These are phyloP conservation scores for Rhimphoctona megacephalus DNA, from an alignment of 2,888 invertebrate species.

Conservation along the genomic window DNA sequence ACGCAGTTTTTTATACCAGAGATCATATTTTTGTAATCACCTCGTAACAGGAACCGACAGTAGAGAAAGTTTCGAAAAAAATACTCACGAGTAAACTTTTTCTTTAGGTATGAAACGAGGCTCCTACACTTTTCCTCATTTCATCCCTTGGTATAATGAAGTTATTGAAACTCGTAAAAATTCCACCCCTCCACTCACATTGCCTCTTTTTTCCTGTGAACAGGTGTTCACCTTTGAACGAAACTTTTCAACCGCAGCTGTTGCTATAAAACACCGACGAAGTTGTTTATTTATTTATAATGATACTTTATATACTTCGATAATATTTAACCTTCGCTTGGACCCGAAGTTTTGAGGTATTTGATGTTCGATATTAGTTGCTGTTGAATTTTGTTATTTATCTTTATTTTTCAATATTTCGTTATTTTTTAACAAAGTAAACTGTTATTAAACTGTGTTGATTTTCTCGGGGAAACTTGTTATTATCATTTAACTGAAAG, in stretches of 20 bases:
- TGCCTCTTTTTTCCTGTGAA: neutral
- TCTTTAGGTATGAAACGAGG: neutral
- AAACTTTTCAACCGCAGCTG: constrained; percentile 4
- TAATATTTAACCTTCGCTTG: neutral
- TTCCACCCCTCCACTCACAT: neutral
- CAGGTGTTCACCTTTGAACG: constrained; percentile 1
- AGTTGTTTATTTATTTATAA: constrained; percentile 7
- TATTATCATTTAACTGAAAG: neutral
- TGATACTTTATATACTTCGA: neutral
- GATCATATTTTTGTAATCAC: neutral
- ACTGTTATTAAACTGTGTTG: neutral
- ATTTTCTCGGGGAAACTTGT: neutral
- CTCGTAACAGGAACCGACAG: neutral
- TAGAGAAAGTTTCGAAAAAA: neutral
- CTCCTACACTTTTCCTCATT: neutral
- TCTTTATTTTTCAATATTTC: neutral
- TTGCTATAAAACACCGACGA: neutral
- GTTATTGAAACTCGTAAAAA: constrained; percentile 12
- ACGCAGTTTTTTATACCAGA: neutral
- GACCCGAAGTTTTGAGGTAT: neutral
- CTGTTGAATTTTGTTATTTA: neutral
- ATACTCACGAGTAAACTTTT: constrained; percentile 6
- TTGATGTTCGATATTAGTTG: neutral
- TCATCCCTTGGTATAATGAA: constrained; percentile 1
- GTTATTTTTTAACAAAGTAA: neutral